Evolutionary conservation across 2,797 vertebrate species (phyloP).

Genomic region (Galago senegalensis): DNA sequence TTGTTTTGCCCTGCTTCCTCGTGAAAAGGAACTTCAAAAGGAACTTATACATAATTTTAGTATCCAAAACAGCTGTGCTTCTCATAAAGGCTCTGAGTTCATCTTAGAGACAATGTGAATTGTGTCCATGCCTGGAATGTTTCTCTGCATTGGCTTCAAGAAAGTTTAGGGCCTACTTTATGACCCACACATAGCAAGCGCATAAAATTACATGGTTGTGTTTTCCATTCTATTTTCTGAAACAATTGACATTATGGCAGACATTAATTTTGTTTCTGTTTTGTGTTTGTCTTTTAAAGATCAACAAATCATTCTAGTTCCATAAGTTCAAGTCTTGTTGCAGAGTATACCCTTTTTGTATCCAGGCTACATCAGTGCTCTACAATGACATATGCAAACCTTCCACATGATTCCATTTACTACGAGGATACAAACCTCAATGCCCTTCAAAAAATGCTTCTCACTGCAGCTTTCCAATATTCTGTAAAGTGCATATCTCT

Average conservation of each 20-base stretch:
- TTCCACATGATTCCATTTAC: conserved; percentile 12
- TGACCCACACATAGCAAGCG: neutral
- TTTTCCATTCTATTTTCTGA: neutral
- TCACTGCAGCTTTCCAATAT: neutral
- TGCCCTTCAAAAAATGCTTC: conserved; percentile 36
- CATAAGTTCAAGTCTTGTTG: neutral
- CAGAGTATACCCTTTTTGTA: neutral
- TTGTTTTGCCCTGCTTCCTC: neutral
- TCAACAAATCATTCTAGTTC: neutral
- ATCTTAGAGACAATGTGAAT: neutral
- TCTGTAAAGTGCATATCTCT: neutral
- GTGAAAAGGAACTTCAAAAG: neutral
- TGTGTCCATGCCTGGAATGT: neutral
- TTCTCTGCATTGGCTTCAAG: neutral
- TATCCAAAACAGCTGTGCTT: neutral
- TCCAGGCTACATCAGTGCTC: neutral
- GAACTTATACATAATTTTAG: neutral
- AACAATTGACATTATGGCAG: neutral
- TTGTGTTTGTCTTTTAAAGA: neutral
- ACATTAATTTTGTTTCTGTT: neutral
- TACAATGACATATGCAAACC: neutral
- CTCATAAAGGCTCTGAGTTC: neutral
- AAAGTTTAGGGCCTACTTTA: neutral
- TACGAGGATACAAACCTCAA: neutral
- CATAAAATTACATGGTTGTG: neutral